Base-by-base conservation (phyloP, 2,888 invertebrate species). In the Callinectes sapidus region DNA sequence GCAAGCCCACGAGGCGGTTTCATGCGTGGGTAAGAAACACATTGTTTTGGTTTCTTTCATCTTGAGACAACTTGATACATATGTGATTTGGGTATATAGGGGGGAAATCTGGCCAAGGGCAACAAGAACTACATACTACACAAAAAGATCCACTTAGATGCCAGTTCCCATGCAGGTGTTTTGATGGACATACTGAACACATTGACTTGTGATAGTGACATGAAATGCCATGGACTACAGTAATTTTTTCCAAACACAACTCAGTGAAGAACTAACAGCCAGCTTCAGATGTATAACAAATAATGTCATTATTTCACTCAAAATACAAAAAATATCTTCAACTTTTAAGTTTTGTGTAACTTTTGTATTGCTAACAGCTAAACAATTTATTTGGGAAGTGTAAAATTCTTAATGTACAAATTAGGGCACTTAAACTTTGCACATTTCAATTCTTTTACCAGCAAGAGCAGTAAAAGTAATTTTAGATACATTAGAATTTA, bases 1-100 rank as follows among this genome's bases (percentile, higher is more conserved):
- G 85, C 54, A 88, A 71, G n/a, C 71, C 14, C 35, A 55, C 39
- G 35, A 32, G 66, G 91, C 13, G 86, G 54, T 81, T 90, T 90
- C 87, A 86, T 48, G 48, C 77, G 91, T 42, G 90, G 90, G 91
- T 92, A 61, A 92, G 90, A 87, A n/a, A 71, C 8, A 1, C 13
- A 32, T 18, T 42, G n/a, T 39, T 54, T 54, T 54, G 2, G 18
- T 32, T 90, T 42, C 35, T 35, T 18, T 61, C 23, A 2, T 61
- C 61, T 61, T 6, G 18, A 23, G 18, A 61, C 23, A 23, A 23
- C 61, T 32, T 71, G 54, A 32, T 13, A 88, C 32, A 32, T 13
- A 28, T 3, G 16, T 10, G 35, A 48, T 8, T 48, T 48, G 48
- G 3, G 10, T 48, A n/a, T n/a, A n/a, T n/a, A n/a, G n/a, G n/a